Percentiles rank a stretch among this genome's conserved stretches.
These are phyloP conservation scores for Intellagama lesueurii DNA, from an alignment of 2,797 vertebrate genomes.

Conservation along the genomic window DNA sequence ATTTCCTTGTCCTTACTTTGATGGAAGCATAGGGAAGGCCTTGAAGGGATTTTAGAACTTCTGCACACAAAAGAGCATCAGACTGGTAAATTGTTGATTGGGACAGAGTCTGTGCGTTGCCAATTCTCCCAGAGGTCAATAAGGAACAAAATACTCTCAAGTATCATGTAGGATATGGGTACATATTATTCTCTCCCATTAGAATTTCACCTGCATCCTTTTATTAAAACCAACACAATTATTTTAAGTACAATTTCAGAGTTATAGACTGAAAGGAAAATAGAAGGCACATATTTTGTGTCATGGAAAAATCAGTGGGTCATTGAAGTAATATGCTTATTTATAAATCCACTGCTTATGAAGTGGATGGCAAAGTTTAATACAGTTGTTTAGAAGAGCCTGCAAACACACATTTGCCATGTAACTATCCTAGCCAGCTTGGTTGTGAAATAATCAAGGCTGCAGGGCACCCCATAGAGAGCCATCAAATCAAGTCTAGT, in stretches of 20 bases:
- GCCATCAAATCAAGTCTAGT: constrained; percentile 77
- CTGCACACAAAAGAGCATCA: constrained; percentile 52
- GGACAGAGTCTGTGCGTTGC: constrained; percentile 44
- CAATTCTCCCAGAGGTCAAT: constrained; percentile 28
- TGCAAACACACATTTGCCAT: constrained; percentile 54
- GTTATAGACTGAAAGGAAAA: constrained; percentile 44
- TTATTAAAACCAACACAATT: constrained; percentile 35
- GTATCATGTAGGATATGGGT: constrained; percentile 44
- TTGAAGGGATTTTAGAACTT: constrained; percentile 24
- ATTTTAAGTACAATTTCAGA: constrained; percentile 41
- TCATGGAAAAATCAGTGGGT: constrained; percentile 19
- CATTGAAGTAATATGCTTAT: constrained; percentile 34
- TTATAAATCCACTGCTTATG: constrained; percentile 52
- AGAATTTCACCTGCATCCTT: constrained; percentile 49
- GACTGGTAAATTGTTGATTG: constrained; percentile 44
- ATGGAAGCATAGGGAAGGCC: constrained; percentile 39
- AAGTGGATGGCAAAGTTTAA: constrained; percentile 26
- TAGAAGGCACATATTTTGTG: constrained; percentile 42
- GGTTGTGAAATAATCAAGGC: constrained; percentile 74
- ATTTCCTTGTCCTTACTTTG: constrained; percentile 46
- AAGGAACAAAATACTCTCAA: constrained; percentile 42
- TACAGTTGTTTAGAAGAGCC: constrained; percentile 64
- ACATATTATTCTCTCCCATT: constrained; percentile 34
- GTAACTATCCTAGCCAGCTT: constrained; percentile 71
- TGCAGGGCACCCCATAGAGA: constrained; percentile 74